Conservation (phyloP, 2,888 invertebrate genomes). For the Crioceris asparagi region DNA sequence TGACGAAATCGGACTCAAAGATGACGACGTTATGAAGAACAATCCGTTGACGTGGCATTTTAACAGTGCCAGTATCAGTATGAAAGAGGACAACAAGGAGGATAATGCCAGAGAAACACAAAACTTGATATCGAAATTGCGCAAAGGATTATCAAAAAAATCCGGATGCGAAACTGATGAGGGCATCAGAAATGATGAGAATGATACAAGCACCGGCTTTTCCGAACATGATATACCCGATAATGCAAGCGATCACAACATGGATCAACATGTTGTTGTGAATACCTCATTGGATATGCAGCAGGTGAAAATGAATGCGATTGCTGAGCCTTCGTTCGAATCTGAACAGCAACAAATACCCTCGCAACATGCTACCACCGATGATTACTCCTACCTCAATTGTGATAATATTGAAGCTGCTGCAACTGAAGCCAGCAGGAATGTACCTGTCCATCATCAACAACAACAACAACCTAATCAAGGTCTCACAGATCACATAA, state of each 20-base stretch:
- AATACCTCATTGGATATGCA: not conserved
- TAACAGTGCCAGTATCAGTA: constrained; percentile 52
- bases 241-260: constrained; percentile 19
- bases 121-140: constrained; percentile 72
- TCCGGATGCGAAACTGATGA: constrained; percentile 39
- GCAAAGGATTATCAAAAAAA: constrained; percentile 62
- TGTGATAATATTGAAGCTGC: constrained; percentile 19
- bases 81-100: constrained; percentile 71
- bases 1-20: constrained; percentile 52
- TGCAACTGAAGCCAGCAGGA: constrained; percentile 32
- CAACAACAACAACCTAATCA: too few species aligned
- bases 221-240: constrained; percentile 32
- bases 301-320: not conserved
- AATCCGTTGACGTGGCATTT: constrained; percentile 50
- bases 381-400: constrained; percentile 23
- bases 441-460: constrained; percentile 22
- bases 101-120: constrained; percentile 74
- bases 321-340: not conserved
- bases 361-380: constrained; percentile 5
- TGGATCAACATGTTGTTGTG: constrained; percentile 6
- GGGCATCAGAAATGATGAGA: constrained; percentile 32
- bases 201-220: constrained; percentile 32
- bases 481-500: constrained; percentile 29
- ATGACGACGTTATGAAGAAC: constrained; percentile 48
- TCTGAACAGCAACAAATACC: constrained; percentile 3